Conservation (phyloP, 2,797 vertebrate species). For the Tangara arthus region DNA sequence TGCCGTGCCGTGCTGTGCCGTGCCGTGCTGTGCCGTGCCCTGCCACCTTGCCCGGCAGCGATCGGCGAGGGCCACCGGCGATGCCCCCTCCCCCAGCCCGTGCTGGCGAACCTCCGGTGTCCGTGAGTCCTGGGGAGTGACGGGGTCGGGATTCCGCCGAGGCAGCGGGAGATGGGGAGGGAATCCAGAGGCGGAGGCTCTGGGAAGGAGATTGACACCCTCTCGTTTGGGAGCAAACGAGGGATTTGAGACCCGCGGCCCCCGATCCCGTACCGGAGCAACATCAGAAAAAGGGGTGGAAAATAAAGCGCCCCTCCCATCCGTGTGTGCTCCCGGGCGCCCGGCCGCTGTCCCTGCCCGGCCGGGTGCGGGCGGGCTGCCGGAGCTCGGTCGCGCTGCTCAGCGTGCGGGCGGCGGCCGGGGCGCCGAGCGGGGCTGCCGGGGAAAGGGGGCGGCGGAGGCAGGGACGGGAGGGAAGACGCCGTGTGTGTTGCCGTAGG, state of each 20-base stretch:
- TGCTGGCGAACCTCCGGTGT: not conserved
- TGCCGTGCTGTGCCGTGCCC: not conserved
- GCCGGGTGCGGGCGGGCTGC: not conserved
- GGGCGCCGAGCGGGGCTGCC: not conserved
- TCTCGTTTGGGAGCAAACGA: not conserved
- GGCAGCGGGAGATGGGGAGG: not conserved
- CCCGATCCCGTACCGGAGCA: not conserved
- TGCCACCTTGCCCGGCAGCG: not conserved
- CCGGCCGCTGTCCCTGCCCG: not conserved
- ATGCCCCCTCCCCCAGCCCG: not conserved
- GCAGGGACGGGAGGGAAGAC: not conserved
- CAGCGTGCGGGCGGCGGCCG: not conserved
- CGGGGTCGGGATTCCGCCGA: not conserved
- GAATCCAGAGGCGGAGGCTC: not conserved
- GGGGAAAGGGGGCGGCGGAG: not conserved
- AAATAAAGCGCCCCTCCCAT: not conserved
- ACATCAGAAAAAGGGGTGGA: not conserved
- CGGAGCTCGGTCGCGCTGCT: not conserved
- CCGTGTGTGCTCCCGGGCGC: not conserved
- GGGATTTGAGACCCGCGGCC: not conserved
- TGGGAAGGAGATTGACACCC: not conserved
- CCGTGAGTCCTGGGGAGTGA: not conserved
- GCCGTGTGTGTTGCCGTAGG: not conserved
- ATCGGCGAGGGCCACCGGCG: not conserved
- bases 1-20: too few species aligned